A percentile compares a stretch with the other conserved stretches of the same genome.
Conservation (phyloP, 2,797 vertebrate genomes). For the Hippoglossus hippoglossus region DNA sequence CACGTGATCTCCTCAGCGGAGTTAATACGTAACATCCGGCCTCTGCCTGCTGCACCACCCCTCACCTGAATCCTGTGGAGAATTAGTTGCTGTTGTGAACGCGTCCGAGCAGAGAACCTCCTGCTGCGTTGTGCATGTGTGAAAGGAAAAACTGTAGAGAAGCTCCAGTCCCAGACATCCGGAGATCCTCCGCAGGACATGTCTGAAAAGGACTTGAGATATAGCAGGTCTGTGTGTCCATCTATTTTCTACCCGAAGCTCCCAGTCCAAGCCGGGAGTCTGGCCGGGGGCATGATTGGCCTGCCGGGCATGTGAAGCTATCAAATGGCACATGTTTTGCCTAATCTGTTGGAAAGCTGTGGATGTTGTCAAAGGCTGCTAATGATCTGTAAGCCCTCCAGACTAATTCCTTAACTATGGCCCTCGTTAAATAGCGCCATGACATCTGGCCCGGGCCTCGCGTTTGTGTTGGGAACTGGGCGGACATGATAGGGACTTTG, state of each 20-base stretch:
- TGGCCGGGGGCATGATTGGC: conserved; percentile 11
- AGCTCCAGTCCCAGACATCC: too few relatives aligned
- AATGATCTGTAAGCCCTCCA: conserved; percentile 44
- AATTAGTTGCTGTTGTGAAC: too few relatives aligned
- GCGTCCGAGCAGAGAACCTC: too few relatives aligned
- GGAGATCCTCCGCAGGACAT: too few relatives aligned
- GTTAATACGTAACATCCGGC: too few relatives aligned
- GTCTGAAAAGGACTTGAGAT: background rate
- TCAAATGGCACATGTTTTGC: conserved; percentile 36
- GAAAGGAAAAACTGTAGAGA: too few relatives aligned
- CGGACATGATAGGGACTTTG: conserved; percentile 53
- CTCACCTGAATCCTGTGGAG: too few relatives aligned
- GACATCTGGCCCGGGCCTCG: conserved; percentile 39
- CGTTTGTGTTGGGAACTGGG: conserved; percentile 50
- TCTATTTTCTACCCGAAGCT: background rate
- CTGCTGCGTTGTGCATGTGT: too few relatives aligned
- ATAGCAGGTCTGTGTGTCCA: background rate
- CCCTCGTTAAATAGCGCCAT: conserved; percentile 32
- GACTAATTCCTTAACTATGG: conserved; percentile 43
- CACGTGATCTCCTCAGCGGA: too few relatives aligned
- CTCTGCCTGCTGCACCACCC: too few relatives aligned
- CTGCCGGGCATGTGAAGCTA: conserved; percentile 24
- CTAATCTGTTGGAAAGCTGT: conserved; percentile 51
- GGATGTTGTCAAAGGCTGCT: conserved; percentile 44
- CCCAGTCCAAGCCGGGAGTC: conserved; percentile 11